Evolutionary conservation across 2,113 vertebrate species (phyloP), one percentile per base, ranked within the genome.

Genomic region (Acanthisitta chloris): DNA sequence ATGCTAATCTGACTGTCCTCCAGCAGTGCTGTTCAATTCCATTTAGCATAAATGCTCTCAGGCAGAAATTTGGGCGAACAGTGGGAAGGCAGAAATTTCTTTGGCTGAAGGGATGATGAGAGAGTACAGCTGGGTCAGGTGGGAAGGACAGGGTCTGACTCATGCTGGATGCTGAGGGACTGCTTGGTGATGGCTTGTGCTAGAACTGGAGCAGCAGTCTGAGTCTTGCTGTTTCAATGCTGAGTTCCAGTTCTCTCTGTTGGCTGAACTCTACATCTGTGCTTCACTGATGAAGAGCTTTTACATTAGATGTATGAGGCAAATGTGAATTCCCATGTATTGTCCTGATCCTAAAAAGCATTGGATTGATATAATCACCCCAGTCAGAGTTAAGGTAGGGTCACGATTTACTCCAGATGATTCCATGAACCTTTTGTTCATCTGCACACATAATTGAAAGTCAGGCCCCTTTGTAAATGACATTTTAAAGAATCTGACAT

Each of bases 401-500:
- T 58, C 9, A 15, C 52, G 23, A 71, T 81, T 88, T 71, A 46
- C 51, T 94, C 88, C 55, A 78, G 40, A 24, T 74, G 31, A 36
- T 90, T 94, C 64, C 21, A 34, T 67, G 69, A 91, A 59, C 11
- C 15, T 86, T 93, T 79, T 80, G 29, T 52, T 87, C 62, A 28
- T 71, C 52, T 95, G 54, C 18, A 31, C 66, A 23, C 62, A 31
- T 46, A 90, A 86, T 18, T 79, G 38, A 42, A 85, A 92, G 48
- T 48, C 72, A 90, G n/a, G 4, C 57, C 57, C 6, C 54, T 55
- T 65, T 91, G 17, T 78, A 88, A 59, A 77, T 88, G 70, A 46
- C 82, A 89, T 76, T 95, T 96, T 86, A 62, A 85, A 66, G 65
- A 71, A 16, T 62, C 55, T 97, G 94, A 91, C 92, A 86, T 94